Percentiles rank a stretch among this genome's conserved stretches.
Evolutionary conservation across 2,113 vertebrate genomes (phyloP).

Genomic region (Nycticorax nycticorax): DNA sequence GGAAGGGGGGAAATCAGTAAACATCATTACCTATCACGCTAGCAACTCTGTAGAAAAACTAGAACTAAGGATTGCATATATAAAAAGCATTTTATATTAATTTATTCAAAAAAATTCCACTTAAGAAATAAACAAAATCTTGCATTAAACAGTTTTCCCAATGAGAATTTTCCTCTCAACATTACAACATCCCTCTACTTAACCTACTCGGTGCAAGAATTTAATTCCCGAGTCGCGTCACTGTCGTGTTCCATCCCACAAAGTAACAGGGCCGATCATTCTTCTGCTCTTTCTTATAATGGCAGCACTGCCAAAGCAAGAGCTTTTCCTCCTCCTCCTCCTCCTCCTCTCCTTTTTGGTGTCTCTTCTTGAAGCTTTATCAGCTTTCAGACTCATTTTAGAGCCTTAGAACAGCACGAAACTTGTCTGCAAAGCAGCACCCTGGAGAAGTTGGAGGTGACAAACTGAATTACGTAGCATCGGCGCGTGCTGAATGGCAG

Average conservation of each 20-base stretch:
- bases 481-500: neutral
- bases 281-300: neutral
- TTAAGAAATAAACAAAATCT: neutral
- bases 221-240: neutral
- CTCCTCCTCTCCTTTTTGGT: neutral
- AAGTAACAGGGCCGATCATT: neutral
- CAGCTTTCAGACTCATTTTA: conserved; percentile 8
- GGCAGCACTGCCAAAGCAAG: neutral
- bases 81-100: neutral
- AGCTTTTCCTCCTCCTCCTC: neutral
- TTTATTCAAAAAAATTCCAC: neutral
- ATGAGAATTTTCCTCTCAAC: neutral
- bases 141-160: neutral
- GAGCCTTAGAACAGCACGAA: neutral
- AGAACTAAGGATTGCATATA: neutral
- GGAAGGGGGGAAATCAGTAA: neutral
- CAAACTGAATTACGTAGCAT: neutral
- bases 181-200: neutral
- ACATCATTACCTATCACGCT: neutral
- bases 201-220: neutral
- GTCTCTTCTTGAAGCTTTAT: neutral
- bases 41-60: neutral
- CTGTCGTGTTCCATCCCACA: neutral
- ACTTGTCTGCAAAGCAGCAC: neutral
- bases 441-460: neutral